Conservation (phyloP, 2,888 invertebrate genomes). For the Clanis bilineata region DNA sequence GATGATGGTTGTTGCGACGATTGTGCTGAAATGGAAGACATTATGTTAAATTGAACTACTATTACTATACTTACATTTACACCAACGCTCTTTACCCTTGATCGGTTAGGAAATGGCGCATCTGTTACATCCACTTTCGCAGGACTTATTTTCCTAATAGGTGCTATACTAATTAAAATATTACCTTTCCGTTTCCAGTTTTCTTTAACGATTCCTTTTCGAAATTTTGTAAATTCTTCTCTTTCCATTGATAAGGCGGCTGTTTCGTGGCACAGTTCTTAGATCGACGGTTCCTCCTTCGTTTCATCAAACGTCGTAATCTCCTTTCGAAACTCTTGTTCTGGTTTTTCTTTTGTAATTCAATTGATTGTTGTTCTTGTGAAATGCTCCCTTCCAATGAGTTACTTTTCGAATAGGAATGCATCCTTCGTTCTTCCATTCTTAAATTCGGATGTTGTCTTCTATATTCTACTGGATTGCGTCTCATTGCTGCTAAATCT, state of each 20-base stretch:
- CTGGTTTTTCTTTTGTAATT: conserved; percentile 43
- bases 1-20: conserved; percentile 48
- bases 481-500: conserved; percentile 62
- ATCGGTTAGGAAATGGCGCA: too few relatives aligned
- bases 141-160: too few relatives aligned
- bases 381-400: conserved; percentile 60
- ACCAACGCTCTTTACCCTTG: too few relatives aligned
- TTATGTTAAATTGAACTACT: too few relatives aligned
- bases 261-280: conserved; percentile 76
- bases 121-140: too few relatives aligned
- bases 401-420: conserved; percentile 48
- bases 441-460: conserved; percentile 56
- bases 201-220: conserved; percentile 38
- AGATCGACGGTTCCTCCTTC: conserved; percentile 62
- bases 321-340: conserved; percentile 49
- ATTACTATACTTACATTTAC: too few relatives aligned
- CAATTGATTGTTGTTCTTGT: conserved; percentile 43
- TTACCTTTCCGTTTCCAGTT: conserved; percentile 42
- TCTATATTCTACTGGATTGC: conserved; percentile 67
- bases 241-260: conserved; percentile 68
- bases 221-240: conserved; percentile 42
- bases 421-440: conserved; percentile 59
- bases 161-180: conserved; percentile 1
- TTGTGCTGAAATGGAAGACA: conserved; percentile 45
- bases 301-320: conserved; percentile 55